Evolutionary conservation across 2,797 vertebrate genomes (phyloP).

Genomic region (Microctenopoma steveboyesi): DNA sequence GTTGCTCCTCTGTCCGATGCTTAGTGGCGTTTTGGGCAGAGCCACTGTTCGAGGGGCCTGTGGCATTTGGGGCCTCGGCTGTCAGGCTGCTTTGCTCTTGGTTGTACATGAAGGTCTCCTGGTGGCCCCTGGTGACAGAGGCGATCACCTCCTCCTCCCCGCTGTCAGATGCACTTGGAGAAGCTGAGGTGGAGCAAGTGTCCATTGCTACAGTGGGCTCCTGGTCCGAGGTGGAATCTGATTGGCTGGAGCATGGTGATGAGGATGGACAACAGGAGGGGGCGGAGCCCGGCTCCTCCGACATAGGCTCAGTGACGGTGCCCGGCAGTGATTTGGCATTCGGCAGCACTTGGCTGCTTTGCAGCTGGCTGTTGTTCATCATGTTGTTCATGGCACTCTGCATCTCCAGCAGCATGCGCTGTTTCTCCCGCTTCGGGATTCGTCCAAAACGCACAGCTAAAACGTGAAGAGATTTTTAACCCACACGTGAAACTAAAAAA

Average conservation of each 20-base stretch:
- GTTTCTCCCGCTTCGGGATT: slow-evolving; percentile 97
- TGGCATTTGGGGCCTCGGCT: neutral
- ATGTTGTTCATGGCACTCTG: slow-evolving; percentile 97
- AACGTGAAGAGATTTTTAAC: slow-evolving; percentile 23
- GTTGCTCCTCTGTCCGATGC: slow-evolving; percentile 51
- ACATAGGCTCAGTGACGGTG: slow-evolving; percentile 31
- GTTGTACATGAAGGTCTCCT: slow-evolving; percentile 94
- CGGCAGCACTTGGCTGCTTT: slow-evolving; percentile 57
- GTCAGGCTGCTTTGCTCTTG: slow-evolving; percentile 84
- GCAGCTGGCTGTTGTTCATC: slow-evolving; percentile 90
- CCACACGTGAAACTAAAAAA: no score
- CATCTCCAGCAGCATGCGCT: slow-evolving; percentile 97
- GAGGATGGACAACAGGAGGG: slow-evolving; percentile 53
- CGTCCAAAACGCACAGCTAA: slow-evolving; percentile 93
- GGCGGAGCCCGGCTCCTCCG: slow-evolving; percentile 25
- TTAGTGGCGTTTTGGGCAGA: slow-evolving; percentile 53
- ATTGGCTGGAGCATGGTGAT: slow-evolving; percentile 58
- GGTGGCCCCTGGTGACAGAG: slow-evolving; percentile 90
- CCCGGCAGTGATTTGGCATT: slow-evolving; percentile 39
- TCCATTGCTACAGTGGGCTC: slow-evolving; percentile 73
- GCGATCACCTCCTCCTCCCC: slow-evolving; percentile 93
- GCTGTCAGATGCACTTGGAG: slow-evolving; percentile 81
- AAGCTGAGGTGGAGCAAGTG: slow-evolving; percentile 71
- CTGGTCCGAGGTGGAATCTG: slow-evolving; percentile 54
- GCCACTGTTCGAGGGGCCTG: accelerated